Evolutionary conservation across 2,888 invertebrate genomes (phyloP).

Genomic region (Cryptocephalus moraei): DNA sequence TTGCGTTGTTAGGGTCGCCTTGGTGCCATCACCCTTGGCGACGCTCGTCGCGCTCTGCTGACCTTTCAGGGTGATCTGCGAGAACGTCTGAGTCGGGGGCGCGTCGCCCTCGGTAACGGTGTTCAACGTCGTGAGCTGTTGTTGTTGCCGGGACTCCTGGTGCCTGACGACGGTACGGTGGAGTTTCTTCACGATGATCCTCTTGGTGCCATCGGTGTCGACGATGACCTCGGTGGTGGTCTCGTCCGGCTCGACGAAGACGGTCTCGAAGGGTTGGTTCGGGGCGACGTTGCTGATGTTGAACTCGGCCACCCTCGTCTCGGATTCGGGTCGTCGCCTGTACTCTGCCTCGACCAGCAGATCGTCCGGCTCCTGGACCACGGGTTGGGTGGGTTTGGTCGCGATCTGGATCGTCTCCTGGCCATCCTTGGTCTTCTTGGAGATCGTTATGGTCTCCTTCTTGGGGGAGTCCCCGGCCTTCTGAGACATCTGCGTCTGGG

Average conservation of each 20-base stretch:
- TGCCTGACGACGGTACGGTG: conserved; percentile 57
- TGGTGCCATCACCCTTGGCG: conserved; percentile 49
- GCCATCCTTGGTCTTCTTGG: conserved; percentile 49
- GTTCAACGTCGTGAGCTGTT: conserved; percentile 48
- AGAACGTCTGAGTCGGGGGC: conserved; percentile 45
- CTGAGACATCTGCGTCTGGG: conserved; percentile 45
- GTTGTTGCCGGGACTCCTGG: conserved; percentile 54
- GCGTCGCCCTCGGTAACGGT: conserved; percentile 45
- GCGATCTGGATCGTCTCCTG: conserved; percentile 65
- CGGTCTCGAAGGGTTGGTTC: conserved; percentile 65
- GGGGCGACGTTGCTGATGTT: conserved; percentile 63
- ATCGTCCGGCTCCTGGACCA: conserved; percentile 51
- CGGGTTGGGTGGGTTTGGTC: conserved; percentile 46
- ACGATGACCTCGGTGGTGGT: conserved; percentile 73
- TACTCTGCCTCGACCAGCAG: conserved; percentile 62
- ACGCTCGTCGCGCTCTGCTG: conserved; percentile 51
- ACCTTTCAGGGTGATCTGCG: conserved; percentile 51
- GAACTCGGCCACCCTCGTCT: conserved; percentile 52
- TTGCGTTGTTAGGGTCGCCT: conserved; percentile 51
- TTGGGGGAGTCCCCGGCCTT: conserved; percentile 33
- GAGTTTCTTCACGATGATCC: conserved; percentile 66
- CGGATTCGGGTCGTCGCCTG: conserved; percentile 41
- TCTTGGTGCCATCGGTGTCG: conserved; percentile 70
- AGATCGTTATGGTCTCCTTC: conserved; percentile 57
- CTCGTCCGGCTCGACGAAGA: conserved; percentile 72